A percentile compares a stretch with the other conserved stretches of the same genome.
Conservation (phyloP, 2,113 vertebrate genomes). For the Myotis brandtii region DNA sequence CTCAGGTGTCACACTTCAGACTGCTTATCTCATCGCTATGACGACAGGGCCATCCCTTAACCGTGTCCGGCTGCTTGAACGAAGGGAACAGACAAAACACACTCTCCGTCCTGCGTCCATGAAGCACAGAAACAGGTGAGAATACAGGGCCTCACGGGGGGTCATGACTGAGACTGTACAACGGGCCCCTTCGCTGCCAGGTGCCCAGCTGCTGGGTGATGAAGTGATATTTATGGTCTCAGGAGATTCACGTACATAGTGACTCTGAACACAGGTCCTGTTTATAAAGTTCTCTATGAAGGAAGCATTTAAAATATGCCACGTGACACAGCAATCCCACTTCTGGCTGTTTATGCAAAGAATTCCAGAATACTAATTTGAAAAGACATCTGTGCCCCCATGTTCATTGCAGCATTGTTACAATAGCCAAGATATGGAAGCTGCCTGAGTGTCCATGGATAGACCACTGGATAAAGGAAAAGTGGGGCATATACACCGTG, state of each 20-base stretch:
- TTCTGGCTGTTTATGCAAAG: background rate
- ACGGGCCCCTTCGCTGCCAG: too few relatives aligned
- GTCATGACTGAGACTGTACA: background rate
- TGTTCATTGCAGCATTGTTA: background rate
- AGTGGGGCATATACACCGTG: rapidly evolving
- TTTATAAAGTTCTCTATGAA: background rate
- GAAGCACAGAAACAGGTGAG: background rate
- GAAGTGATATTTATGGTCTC: background rate
- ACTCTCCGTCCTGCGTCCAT: background rate
- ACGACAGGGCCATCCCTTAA: background rate
- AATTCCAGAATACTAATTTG: background rate
- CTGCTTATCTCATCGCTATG: background rate
- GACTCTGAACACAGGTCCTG: background rate
- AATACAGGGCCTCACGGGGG: rapidly evolving
- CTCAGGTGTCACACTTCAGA: background rate
- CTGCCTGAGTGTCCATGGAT: background rate
- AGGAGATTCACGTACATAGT: background rate
- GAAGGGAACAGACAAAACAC: background rate
- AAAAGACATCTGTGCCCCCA: background rate
- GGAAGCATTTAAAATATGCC: background rate
- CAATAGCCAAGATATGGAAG: background rate
- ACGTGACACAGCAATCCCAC: background rate
- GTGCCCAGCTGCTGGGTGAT: background rate
- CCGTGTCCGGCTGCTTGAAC: background rate
- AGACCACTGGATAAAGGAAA: background rate